These are phyloP conservation scores for Conus canariensis DNA, from an alignment of 2,888 invertebrate genomes.

Conservation along the genomic window DNA sequence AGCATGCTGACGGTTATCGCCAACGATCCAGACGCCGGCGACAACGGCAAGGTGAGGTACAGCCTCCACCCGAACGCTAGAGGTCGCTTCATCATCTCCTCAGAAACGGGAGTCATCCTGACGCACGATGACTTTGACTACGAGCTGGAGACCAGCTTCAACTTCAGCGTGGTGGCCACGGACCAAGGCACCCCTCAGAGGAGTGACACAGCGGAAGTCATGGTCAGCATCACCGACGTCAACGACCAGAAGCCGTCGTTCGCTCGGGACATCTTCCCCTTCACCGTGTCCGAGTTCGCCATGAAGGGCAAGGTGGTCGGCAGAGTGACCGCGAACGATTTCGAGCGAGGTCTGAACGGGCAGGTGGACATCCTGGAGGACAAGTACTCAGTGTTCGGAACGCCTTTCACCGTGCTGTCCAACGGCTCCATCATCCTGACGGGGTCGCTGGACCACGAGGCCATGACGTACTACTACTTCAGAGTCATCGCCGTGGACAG, in stretches of 20 bases:
- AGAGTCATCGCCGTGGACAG: conserved; percentile 67
- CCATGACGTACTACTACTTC: conserved; percentile 60
- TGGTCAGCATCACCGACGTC: conserved; percentile 60
- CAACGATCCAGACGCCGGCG: conserved; percentile 63
- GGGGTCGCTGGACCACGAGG: conserved; percentile 65
- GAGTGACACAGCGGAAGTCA: conserved; percentile 60
- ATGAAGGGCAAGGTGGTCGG: conserved; percentile 57
- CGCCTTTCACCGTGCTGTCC: conserved; percentile 62
- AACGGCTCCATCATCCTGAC: conserved; percentile 64
- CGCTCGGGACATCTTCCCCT: conserved; percentile 57
- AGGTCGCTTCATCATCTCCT: conserved; percentile 61
- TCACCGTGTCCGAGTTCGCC: conserved; percentile 64
- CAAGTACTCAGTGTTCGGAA: conserved; percentile 8
- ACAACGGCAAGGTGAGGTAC: conserved; percentile 62
- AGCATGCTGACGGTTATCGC: conserved; percentile 67
- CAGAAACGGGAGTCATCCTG: conserved; percentile 59
- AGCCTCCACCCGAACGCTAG: conserved; percentile 60
- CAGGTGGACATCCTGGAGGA: conserved; percentile 57
- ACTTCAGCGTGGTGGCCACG: conserved; percentile 64
- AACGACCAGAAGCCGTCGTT: conserved; percentile 70
- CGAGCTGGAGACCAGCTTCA: conserved; percentile 58
- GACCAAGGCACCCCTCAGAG: conserved; percentile 63
- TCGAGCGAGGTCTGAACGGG: conserved; percentile 64
- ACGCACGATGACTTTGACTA: conserved; percentile 65
- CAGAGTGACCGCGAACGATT: conserved; percentile 61